phyloP scores from a whole-genome alignment of 2,113 vertebrate genomes.

The Gila orcuttii region DNA sequence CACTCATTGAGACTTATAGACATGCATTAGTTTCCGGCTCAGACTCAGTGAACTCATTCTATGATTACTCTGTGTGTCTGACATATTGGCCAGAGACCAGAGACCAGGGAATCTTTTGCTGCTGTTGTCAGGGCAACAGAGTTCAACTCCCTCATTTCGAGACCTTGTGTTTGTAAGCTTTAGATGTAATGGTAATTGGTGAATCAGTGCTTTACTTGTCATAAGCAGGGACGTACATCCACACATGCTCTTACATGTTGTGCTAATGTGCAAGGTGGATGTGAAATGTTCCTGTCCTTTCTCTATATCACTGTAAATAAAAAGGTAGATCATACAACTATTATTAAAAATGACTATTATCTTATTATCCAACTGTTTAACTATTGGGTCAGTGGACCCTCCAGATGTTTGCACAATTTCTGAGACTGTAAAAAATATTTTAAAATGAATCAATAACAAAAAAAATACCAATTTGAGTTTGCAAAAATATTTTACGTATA shows the following conservation, averaged over 20 bases:
- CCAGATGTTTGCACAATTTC: background rate
- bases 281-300: background rate
- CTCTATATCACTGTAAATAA: background rate
- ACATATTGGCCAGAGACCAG: constrained; percentile 14
- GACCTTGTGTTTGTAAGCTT: background rate
- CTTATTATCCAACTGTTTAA: background rate
- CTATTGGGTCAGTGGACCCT: background rate
- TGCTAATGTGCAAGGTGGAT: too few species aligned
- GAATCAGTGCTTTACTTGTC: constrained; percentile 4
- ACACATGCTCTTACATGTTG: background rate
- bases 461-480: too few species aligned
- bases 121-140: constrained; percentile 46
- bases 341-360: background rate
- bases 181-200: background rate
- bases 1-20: background rate
- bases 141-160: constrained; percentile 1
- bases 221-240: background rate
- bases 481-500: too few species aligned
- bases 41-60: constrained; percentile 26
- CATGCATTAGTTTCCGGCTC: constrained; percentile 4
- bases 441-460: background rate
- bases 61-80: background rate
- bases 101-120: constrained; percentile 20
- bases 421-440: background rate
- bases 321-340: background rate